Conservation (phyloP, 2,797 vertebrate species). For the Neomorphus geoffroyi region DNA sequence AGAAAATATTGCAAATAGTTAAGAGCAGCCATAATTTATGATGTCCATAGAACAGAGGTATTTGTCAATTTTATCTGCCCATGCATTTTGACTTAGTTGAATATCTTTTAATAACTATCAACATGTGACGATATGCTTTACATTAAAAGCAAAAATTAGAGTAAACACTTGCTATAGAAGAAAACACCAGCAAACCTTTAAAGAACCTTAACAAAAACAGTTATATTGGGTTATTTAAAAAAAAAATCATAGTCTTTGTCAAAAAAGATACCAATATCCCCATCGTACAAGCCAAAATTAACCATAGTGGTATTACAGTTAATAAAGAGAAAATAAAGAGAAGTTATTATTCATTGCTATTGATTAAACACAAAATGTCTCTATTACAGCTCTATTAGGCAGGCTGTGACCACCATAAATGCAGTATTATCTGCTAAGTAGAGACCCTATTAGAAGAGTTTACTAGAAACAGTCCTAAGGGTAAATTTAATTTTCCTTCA, state of each 20-base stretch:
- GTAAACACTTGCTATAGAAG: not conserved
- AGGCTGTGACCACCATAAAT: conserved; percentile 34
- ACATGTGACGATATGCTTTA: not conserved
- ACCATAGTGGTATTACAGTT: not conserved
- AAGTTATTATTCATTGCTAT: conserved; percentile 47
- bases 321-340: conserved; percentile 51
- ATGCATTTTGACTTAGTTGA: not conserved
- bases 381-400: conserved; percentile 40
- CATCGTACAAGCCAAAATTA: not conserved
- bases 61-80: not conserved
- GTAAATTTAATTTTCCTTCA: conserved; percentile 57
- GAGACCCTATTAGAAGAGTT: conserved; percentile 34
- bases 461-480: conserved; percentile 25
- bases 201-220: not conserved
- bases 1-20: not conserved
- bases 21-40: not conserved
- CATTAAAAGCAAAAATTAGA: not conserved
- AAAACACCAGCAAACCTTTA: not conserved
- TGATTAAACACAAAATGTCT: conserved; percentile 43
- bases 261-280: not conserved
- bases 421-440: conserved; percentile 45
- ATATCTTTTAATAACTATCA: not conserved
- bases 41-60: not conserved
- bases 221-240: not conserved
- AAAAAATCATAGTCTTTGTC: not conserved